These are phyloP conservation scores for Conger conger DNA, from an alignment of 2,113 vertebrate species.

Conservation along the genomic window DNA sequence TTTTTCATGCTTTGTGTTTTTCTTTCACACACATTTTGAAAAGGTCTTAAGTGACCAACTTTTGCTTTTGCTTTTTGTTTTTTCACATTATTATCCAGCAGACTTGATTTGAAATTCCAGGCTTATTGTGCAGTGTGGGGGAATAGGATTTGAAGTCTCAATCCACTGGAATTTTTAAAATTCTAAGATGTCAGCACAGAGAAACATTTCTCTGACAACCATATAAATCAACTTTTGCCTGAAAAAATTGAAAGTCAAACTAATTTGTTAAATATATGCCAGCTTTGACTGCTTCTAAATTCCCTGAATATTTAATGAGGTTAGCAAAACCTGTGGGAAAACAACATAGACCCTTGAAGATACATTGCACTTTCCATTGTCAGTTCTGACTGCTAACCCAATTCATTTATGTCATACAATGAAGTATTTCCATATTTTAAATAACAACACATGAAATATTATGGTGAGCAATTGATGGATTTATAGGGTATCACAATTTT, in stretches of 20 bases:
- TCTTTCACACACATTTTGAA: too few relatives aligned
- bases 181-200: background rate
- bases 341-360: background rate
- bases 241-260: background rate
- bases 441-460: background rate
- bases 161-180: background rate
- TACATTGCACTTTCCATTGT: background rate
- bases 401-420: background rate
- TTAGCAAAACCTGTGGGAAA: background rate
- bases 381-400: background rate
- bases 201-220: background rate
- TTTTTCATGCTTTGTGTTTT: background rate
- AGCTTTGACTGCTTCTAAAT: background rate
- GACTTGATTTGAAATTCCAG: background rate
- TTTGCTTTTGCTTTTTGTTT: background rate
- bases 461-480: background rate
- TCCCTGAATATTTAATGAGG: background rate
- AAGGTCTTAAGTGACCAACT: background rate
- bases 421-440: background rate
- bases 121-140: background rate
- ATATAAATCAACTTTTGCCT: background rate
- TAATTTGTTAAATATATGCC: background rate
- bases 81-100: background rate
- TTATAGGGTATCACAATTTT: background rate
- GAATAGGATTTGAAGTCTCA: constrained; percentile 1